These are phyloP conservation scores for Xiphophorus hellerii DNA, from an alignment of 2,113 vertebrate genomes.

Conservation along the genomic window DNA sequence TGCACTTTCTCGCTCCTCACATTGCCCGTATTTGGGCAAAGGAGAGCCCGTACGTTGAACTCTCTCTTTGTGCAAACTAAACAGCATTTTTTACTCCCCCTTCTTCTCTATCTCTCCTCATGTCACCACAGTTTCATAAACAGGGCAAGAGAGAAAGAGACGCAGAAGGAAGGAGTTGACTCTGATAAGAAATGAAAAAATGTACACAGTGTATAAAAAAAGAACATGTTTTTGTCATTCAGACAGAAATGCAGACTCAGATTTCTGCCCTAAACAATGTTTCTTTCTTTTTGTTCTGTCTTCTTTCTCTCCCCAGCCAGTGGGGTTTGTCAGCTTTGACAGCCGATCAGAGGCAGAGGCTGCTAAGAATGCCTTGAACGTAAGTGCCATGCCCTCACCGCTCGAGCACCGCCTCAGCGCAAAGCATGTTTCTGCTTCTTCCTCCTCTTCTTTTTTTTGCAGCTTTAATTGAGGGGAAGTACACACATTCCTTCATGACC, in stretches of 20 bases:
- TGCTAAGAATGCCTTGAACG: constrained; percentile 95
- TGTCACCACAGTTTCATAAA: constrained; percentile 57
- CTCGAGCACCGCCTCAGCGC: constrained; percentile 51
- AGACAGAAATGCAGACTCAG: constrained; percentile 77
- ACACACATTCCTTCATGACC: constrained; percentile 23
- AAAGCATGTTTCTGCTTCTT: constrained; percentile 9
- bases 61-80: constrained; percentile 54
- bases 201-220: constrained; percentile 21
- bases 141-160: constrained; percentile 20
- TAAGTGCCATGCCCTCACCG: constrained; percentile 80
- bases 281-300: constrained; percentile 73
- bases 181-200: constrained; percentile 26
- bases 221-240: constrained; percentile 71
- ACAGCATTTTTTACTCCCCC: constrained; percentile 12
- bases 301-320: constrained; percentile 84
- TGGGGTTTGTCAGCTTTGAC: constrained; percentile 98
- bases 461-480: constrained; percentile 11
- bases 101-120: constrained; percentile 15
- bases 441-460: background rate
- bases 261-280: constrained; percentile 74
- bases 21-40: constrained; percentile 76
- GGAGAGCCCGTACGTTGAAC: constrained; percentile 60
- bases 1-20: constrained; percentile 39
- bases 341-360: constrained; percentile 93
- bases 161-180: constrained; percentile 14